Base-by-base conservation (phyloP, 2,113 vertebrate species). In the Circaetus gallicus region DNA sequence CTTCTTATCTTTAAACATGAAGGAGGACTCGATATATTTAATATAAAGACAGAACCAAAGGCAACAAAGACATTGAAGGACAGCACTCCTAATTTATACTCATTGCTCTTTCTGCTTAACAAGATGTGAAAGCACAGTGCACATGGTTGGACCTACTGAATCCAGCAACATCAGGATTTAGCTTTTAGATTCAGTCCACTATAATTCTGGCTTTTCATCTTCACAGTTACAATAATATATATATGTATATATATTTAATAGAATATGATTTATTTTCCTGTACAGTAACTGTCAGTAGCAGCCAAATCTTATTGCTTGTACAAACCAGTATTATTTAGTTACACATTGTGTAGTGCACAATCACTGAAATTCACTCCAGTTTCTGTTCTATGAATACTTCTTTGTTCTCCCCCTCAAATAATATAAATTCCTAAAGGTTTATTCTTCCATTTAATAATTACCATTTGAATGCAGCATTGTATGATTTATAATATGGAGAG, bases 41-140 rank as follows among this genome's bases (percentile, higher is more conserved):
- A 79, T 38, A 78, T 82, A 62, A 85, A 94, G 84, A 73, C n/a
- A 89, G 76, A 88, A 94, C 82, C 93, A 96, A 96, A 95, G 82
- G 81, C 56, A 81, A 49, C 42, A 49, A 50, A 89, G 73, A 42
- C 56, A 58, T 7, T 47, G 78, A 40, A 49, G 40, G 73, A 42
- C 38, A 74, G 40, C 47, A 29, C 61, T 87, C 70, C n/a, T 66
- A 21, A 71, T 65, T 88, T 59, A 45, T n/a, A 42, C 28, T 40
- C 34, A 31, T 38, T 32, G 45, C 34, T 73, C 55, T 65, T 77
- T 45, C 85, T 95, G 87, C 70, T 66, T 89, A 65, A 80, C 47
- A 76, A 52, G 74, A 40, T 53, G 42, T 10, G 72, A 89, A 62
- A 55, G 69, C 66, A 67, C 18, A 58, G 82, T 63, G 43, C 7